Percentiles rank a stretch among this genome's conserved stretches.
Conservation (phyloP, 2,113 vertebrate species). For the Gallinago undulata region DNA sequence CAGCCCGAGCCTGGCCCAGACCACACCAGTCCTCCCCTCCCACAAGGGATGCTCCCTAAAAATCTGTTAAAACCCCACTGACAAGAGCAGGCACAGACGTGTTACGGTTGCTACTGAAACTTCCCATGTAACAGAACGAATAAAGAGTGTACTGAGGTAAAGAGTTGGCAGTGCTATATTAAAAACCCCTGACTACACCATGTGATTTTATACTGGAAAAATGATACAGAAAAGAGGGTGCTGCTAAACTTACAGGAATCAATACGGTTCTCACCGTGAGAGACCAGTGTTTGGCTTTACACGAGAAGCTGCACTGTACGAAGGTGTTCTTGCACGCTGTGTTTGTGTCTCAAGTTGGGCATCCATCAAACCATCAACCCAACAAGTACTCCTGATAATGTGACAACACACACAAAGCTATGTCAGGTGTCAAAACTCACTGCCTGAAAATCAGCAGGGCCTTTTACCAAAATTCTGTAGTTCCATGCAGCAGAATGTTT, state of each 20-base stretch:
- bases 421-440: background rate
- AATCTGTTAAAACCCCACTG: background rate
- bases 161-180: constrained; percentile 41
- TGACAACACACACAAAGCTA: background rate
- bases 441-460: background rate
- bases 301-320: background rate
- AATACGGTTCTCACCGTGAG: background rate
- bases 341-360: background rate
- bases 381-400: background rate
- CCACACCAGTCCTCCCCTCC: background rate
- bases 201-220: background rate
- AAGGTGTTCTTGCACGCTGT: rapidly evolving
- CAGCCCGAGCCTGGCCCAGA: background rate
- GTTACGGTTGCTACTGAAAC: constrained; percentile 30
- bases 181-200: constrained; percentile 16
- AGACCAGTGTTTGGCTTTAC: background rate
- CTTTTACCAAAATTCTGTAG: background rate
- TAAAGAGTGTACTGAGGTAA: constrained; percentile 28
- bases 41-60: background rate
- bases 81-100: background rate
- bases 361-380: background rate
- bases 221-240: background rate
- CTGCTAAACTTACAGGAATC: background rate
- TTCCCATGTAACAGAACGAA: background rate
- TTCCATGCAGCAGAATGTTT: background rate